Percentiles rank a stretch among this genome's conserved stretches.
Evolutionary conservation across 2,113 vertebrate species (phyloP).

Genomic region (Pipa parva): DNA sequence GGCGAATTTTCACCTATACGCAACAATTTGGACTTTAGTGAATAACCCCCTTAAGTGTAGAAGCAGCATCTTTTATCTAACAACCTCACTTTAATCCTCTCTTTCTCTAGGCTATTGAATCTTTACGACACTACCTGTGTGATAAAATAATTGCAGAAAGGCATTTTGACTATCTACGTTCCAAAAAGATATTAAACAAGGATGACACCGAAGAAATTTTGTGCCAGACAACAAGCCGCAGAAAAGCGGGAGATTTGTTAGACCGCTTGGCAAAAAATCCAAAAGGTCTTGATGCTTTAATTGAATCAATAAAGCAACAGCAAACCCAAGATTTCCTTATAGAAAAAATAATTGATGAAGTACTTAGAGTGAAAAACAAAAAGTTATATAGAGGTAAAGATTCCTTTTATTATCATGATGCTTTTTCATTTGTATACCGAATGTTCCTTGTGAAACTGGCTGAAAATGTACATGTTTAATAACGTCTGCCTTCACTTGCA

Average conservation of each 20-base stretch:
- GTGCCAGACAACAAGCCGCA: slow-evolving; percentile 79
- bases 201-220: slow-evolving; percentile 93
- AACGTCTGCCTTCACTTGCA: too few species aligned
- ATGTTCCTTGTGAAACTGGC: too few species aligned
- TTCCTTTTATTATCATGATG: too few species aligned
- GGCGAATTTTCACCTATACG: too few species aligned
- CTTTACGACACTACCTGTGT: slow-evolving; percentile 84
- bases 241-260: slow-evolving; percentile 79
- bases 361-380: slow-evolving; percentile 86
- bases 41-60: too few species aligned
- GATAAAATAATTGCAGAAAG: slow-evolving; percentile 90
- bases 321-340: slow-evolving; percentile 88
- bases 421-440: too few species aligned
- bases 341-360: slow-evolving; percentile 89
- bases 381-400: slow-evolving; percentile 81
- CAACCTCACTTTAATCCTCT: slow-evolving; percentile 38
- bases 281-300: slow-evolving; percentile 79
- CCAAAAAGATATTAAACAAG: slow-evolving; percentile 84
- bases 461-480: too few species aligned
- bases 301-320: slow-evolving; percentile 84
- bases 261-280: slow-evolving; percentile 92
- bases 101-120: slow-evolving; percentile 64
- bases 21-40: too few species aligned
- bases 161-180: slow-evolving; percentile 90
- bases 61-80: too few species aligned